Evolutionary conservation across 1,140 invertebrate species (phyloP).

Genomic region (Cotesia glomerata): DNA sequence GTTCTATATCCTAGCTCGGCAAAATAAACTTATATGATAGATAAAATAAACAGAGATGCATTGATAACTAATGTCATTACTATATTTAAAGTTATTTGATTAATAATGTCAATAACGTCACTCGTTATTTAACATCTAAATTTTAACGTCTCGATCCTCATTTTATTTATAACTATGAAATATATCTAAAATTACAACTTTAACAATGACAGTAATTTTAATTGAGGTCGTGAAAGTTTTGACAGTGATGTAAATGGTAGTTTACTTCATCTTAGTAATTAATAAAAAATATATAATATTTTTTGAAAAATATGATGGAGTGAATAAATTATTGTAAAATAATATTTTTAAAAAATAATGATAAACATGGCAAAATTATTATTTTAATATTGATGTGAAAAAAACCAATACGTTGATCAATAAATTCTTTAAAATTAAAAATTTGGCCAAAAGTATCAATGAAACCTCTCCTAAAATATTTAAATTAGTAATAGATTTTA

Average conservation of each 20-base stretch:
- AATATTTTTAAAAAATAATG: background rate
- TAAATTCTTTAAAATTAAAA: slow-evolving; percentile 29
- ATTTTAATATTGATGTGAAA: slow-evolving; percentile 18
- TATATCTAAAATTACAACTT: background rate
- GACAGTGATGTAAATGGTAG: slow-evolving; percentile 37
- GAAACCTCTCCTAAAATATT: slow-evolving; percentile 21
- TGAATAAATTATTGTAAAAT: slow-evolving; percentile 10
- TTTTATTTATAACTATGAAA: background rate
- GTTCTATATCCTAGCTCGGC: background rate
- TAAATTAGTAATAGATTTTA: slow-evolving; percentile 14
- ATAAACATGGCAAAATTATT: slow-evolving; percentile 14
- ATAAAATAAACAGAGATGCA: background rate
- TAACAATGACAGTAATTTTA: slow-evolving; percentile 9
- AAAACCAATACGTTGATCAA: slow-evolving; percentile 24
- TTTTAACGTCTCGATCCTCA: slow-evolving; percentile 18
- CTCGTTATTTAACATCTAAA: slow-evolving; percentile 14
- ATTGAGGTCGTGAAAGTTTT: slow-evolving; percentile 18
- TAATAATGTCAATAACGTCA: slow-evolving; percentile 24
- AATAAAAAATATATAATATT: slow-evolving; percentile 19
- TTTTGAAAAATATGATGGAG: slow-evolving; percentile 23
- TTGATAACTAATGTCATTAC: background rate
- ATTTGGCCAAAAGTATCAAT: slow-evolving; percentile 23
- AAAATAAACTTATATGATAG: slow-evolving; percentile 9
- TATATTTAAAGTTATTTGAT: slow-evolving; percentile 12
- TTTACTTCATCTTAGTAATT: slow-evolving; percentile 24